Evolutionary conservation across 2,888 invertebrate species (phyloP).

Genomic region (Chelonus formosanus): DNA sequence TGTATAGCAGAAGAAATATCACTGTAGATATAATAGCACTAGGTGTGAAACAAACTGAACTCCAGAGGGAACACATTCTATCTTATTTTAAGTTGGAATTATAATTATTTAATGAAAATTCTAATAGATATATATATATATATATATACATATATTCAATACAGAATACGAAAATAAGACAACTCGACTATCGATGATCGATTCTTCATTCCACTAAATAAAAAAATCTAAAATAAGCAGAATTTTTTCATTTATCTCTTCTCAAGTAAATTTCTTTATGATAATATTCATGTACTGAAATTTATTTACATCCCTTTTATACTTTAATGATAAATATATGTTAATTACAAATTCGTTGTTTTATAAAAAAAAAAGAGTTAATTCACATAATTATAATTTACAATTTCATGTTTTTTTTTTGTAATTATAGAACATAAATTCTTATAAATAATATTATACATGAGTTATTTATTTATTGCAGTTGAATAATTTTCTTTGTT

Average conservation of each 20-base stretch:
- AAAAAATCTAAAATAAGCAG: too few species aligned
- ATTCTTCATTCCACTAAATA: too few species aligned
- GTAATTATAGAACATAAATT: too few species aligned
- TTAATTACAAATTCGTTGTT: constrained; percentile 43
- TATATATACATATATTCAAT: constrained; percentile 18
- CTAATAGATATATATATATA: background rate
- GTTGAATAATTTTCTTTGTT: too few species aligned
- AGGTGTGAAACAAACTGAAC: constrained; percentile 46
- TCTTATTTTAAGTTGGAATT: constrained; percentile 41
- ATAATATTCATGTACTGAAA: background rate
- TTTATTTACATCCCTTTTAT: constrained; percentile 38
- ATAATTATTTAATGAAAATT: constrained; percentile 31
- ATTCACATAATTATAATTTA: background rate
- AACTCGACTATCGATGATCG: constrained; percentile 42
- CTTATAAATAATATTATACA: too few species aligned
- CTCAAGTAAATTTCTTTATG: background rate
- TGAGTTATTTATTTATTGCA: too few species aligned
- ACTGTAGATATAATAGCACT: constrained; percentile 64
- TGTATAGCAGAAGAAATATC: constrained; percentile 52
- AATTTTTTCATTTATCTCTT: constrained; percentile 19
- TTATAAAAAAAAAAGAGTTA: constrained; percentile 35
- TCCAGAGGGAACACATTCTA: constrained; percentile 49
- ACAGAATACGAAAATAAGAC: constrained; percentile 29
- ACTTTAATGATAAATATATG: constrained; percentile 34
- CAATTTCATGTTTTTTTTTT: too few species aligned